A percentile compares a stretch with the other conserved stretches of the same genome.
phyloP scores from a whole-genome alignment of 64 coral and sea anemone species.

The Porites lutea region DNA sequence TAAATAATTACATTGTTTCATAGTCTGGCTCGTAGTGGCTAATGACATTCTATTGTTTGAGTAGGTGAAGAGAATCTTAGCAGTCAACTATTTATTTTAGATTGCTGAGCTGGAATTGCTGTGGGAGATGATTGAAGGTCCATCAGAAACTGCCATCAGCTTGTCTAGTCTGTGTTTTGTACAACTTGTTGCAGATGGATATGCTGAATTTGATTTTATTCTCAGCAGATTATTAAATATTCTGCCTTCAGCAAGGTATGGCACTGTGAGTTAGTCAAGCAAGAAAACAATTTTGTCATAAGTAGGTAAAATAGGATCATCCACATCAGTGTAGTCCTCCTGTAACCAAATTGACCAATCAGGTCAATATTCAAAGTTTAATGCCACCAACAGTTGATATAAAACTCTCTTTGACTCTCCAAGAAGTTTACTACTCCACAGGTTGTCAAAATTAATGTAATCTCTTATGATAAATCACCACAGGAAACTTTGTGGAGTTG shows the following conservation, averaged over 20 bases:
- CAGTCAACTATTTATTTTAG: not conserved
- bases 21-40: too few relatives aligned
- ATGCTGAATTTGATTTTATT: constrained; percentile 52
- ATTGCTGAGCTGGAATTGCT: constrained; percentile 57
- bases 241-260: constrained; percentile 60
- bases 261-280: not conserved
- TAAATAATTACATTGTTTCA: too few relatives aligned
- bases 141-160: constrained; percentile 34
- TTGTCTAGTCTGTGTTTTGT: constrained; percentile 38
- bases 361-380: too few relatives aligned
- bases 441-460: too few relatives aligned
- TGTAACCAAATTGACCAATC: too few relatives aligned
- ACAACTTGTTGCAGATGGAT: constrained; percentile 33
- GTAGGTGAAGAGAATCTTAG: not conserved
- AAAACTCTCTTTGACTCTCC: too few relatives aligned
- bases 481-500: constrained; percentile 22
- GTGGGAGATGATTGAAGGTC: constrained; percentile 36
- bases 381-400: too few relatives aligned
- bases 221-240: constrained; percentile 50
- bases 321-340: too few relatives aligned
- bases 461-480: not conserved
- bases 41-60: not conserved
- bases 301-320: too few relatives aligned
- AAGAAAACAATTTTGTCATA: not conserved
- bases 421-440: too few relatives aligned